phyloP scores from a whole-genome alignment of 2,113 vertebrate genomes.

The Plestiodon gilberti region DNA sequence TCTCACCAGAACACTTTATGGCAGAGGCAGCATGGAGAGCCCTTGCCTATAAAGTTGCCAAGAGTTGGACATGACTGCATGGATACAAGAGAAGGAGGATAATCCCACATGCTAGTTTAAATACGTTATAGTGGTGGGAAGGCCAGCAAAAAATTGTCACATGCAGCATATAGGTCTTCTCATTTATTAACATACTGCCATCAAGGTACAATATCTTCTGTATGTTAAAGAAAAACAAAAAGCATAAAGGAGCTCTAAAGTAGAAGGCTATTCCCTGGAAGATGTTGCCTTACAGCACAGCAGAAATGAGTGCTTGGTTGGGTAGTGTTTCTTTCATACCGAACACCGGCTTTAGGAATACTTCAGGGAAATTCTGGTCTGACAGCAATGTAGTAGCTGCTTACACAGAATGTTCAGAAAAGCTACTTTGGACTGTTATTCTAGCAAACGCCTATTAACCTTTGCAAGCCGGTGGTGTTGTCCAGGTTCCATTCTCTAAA shows the following conservation, averaged over 20 bases:
- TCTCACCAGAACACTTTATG: too few species aligned
- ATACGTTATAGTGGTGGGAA: too few species aligned
- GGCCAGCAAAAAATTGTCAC: background rate
- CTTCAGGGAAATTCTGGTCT: background rate
- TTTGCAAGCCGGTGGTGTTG: conserved; percentile 89
- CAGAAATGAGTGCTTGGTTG: background rate
- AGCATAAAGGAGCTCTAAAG: background rate
- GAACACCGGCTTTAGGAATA: background rate
- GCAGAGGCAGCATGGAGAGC: too few species aligned
- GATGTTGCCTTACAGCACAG: background rate
- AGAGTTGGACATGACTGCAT: too few species aligned
- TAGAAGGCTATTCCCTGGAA: background rate
- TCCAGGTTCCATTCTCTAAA: conserved; percentile 95
- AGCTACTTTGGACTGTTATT: background rate
- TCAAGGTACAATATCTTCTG: background rate
- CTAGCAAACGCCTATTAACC: conserved; percentile 72
- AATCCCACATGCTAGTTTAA: background rate
- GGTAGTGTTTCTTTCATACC: background rate
- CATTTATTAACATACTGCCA: background rate
- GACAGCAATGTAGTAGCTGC: background rate
- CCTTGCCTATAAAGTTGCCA: too few species aligned
- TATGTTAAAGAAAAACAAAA: background rate
- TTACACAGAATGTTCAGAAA: background rate
- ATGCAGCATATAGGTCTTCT: background rate
- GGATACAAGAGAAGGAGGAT: too few species aligned